These are phyloP conservation scores for Dipodomys stephensi DNA, from an alignment of 2,113 vertebrate genomes.

Conservation along the genomic window DNA sequence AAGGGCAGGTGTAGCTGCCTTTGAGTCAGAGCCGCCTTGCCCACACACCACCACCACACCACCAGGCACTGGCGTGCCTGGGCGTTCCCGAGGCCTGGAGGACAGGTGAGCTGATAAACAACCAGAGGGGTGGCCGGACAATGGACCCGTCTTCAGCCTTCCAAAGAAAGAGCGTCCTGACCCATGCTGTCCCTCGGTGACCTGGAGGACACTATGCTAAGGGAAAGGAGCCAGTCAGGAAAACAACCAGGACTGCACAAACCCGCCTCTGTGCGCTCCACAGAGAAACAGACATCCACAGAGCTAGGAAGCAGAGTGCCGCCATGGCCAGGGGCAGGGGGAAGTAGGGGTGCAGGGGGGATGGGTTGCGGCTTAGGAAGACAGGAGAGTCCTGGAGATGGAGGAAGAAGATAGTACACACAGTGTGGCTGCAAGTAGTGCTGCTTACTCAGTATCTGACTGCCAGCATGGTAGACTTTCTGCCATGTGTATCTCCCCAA, in stretches of 20 bases:
- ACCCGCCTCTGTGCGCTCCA: too few relatives aligned
- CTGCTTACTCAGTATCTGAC: neutral
- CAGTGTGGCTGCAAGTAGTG: too few relatives aligned
- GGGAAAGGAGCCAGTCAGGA: neutral
- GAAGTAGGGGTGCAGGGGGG: rapidly evolving
- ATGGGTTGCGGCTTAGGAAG: neutral
- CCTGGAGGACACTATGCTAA: neutral
- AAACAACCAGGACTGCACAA: neutral
- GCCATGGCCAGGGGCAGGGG: too few relatives aligned
- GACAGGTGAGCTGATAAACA: neutral
- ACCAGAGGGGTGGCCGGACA: rapidly evolving
- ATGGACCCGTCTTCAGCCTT: neutral
- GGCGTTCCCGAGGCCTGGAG: neutral
- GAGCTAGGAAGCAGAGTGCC: neutral
- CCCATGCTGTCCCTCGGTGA: rapidly evolving
- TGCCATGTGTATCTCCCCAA: neutral
- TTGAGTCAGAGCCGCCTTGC: neutral
- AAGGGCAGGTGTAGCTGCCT: neutral
- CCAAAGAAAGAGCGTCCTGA: neutral
- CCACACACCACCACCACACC: neutral
- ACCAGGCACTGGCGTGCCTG: neutral
- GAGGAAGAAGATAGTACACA: too few relatives aligned
- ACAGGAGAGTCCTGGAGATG: neutral
- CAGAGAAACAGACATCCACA: too few relatives aligned
- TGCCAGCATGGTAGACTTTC: neutral